Evolutionary conservation across 2,888 invertebrate species (phyloP), one percentile per base, ranked within the genome.

Genomic region (Nemotelus pantherinus): DNA sequence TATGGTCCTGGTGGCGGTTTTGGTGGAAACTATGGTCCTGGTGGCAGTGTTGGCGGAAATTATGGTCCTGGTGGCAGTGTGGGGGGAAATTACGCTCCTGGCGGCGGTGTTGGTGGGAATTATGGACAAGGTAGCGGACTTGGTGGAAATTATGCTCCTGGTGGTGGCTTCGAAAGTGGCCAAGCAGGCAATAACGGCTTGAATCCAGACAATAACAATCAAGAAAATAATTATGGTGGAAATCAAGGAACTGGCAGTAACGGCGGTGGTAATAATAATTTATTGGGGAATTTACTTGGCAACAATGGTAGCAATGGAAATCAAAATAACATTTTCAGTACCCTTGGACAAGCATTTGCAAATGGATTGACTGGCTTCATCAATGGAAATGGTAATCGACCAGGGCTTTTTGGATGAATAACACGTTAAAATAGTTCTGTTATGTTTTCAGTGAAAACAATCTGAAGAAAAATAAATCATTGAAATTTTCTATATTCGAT

Each of bases 371-470:
- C n/a, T 3, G 50, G 45, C 60, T 44, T 72, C 53, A 47, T 72
- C 2, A 48, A 48, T 47, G 64, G 55, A 43, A 57, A 57, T 55
- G 72, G 58, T 2, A 72, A 72, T 45, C 43, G 72, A 58, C 72
- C 71, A 43, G 74, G 74, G 63, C 9, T 74, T 9, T 74, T 74
- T 48, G 74, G 74, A 1, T 74, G 41, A 74, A 41, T 3, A 4
- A 7, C 4, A 25, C n/a, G 3, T 7, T 25, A 44, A 43, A 10
- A 43, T n/a, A 43, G 43, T 39, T 9, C 10, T 4, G 10, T 55
- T 9, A 63, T 60, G 74, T 74, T 74, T 74, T 74, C 74, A 74
- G 43, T 74, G 74, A 74, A 74, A 74, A 60, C 60, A 63, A 48
- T 9, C 60, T 41, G 74, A 60, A 2, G 63, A 55, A 53, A 7